Percentiles rank a stretch among this genome's conserved stretches.
Evolutionary conservation across 2,113 vertebrate genomes (phyloP).

Genomic region (Gallinago undulata): DNA sequence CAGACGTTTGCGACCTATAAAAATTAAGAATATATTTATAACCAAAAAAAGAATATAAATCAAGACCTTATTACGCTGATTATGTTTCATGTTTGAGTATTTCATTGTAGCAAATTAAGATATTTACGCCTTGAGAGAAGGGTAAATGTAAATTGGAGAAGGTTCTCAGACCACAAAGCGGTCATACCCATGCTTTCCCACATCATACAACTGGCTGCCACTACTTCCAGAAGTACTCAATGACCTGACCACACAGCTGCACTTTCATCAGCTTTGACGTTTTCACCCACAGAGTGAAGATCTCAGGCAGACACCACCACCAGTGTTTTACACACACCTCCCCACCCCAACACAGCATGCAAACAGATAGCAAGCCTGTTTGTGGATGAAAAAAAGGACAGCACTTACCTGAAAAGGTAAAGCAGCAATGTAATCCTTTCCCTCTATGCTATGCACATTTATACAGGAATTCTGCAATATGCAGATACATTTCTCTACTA

Average conservation of each 20-base stretch:
- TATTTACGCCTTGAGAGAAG: not conserved
- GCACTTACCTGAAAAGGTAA: constrained; percentile 91
- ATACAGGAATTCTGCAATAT: constrained; percentile 92
- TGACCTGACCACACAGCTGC: not conserved
- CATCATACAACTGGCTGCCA: not conserved
- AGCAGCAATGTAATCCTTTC: constrained; percentile 94
- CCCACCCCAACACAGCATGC: fast-evolving
- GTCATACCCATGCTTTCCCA: not conserved
- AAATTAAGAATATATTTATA: not conserved
- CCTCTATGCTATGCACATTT: constrained; percentile 91
- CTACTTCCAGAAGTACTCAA: not conserved
- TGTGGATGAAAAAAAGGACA: not conserved
- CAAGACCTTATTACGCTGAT: too few species aligned
- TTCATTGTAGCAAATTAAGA: fast-evolving
- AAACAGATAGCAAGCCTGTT: not conserved
- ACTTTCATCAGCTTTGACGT: not conserved
- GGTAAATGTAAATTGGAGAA: not conserved
- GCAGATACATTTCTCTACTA: constrained; percentile 85
- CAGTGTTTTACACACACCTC: not conserved
- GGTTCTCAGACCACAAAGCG: not conserved
- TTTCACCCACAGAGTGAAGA: not conserved
- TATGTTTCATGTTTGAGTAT: not conserved
- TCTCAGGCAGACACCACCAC: not conserved
- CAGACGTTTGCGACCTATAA: constrained; percentile 90
- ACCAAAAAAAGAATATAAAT: not conserved